Evolutionary conservation across 2,113 vertebrate genomes (phyloP).

Genomic region (Zosterops hypoxanthus): DNA sequence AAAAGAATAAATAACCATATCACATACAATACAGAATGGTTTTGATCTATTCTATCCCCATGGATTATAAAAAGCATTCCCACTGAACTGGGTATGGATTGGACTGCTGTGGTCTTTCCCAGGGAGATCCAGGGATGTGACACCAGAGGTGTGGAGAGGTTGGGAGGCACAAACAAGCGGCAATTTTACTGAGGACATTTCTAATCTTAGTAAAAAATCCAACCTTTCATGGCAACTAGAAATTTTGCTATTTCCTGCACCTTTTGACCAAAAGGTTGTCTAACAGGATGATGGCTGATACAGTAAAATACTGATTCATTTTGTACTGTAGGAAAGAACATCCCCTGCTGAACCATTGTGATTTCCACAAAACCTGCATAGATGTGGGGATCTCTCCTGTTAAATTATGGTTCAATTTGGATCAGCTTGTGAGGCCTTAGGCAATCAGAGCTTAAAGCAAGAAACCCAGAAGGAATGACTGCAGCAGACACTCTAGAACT

Average conservation of each 20-base stretch:
- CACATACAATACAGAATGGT: background rate
- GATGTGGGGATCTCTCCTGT: background rate
- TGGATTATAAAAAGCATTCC: background rate
- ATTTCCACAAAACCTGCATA: background rate
- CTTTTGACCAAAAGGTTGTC: background rate
- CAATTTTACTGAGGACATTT: background rate
- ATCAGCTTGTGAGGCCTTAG: background rate
- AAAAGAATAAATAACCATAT: background rate
- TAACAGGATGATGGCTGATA: background rate
- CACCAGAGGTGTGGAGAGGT: background rate
- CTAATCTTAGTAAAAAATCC: background rate
- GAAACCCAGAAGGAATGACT: background rate
- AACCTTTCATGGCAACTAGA: background rate
- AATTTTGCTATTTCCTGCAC: background rate
- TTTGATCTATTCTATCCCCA: background rate
- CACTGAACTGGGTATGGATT: rapidly evolving
- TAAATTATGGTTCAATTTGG: background rate
- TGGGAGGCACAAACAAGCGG: background rate
- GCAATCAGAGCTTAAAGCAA: background rate
- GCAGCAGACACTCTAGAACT: background rate
- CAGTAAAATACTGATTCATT: background rate
- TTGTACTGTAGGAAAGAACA: background rate
- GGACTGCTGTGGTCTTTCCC: background rate
- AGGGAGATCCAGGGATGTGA: background rate
- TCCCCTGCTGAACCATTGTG: background rate